Evolutionary conservation across 2,797 vertebrate genomes (phyloP), one percentile per base, ranked within the genome.

Genomic region (Anisognathus igniventris): DNA sequence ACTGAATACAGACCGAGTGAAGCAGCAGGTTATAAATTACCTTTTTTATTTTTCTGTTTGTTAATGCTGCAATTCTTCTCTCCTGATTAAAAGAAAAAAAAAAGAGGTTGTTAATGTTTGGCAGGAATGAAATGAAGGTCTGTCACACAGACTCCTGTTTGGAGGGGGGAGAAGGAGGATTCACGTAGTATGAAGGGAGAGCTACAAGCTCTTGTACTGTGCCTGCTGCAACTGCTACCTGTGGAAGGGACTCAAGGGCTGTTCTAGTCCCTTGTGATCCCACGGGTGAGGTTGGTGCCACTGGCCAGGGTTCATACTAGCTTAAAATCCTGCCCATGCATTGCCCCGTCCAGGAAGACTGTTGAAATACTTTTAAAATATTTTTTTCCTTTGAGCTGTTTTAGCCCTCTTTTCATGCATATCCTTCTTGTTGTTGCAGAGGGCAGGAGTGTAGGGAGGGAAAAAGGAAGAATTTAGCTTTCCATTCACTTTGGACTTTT

Each of bases 21-120:
- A 86, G 68, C 53, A 93, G 79, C 68, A 53, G 78, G 88, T 86
- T 95, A 96, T 92, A 92, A 94, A 93, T 93, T 91, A 91, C 70
- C 75, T 94, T 89, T 85, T 72, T 86, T 90, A 86, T 91, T 95
- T 87, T 93, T 92, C 84, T 94, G 61, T 93, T 96, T 96, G 87
- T 88, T 94, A 93, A 56, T 90, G 35, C 65, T 84, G 83, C 62
- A 40, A 11, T 88, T 88, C 78, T 93, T 54, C 39, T 58, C 45
- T 78, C 40, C n/a, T 24, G 67, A 86, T 88, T 75, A 58, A 75
- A 82, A 85, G 67, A 66, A 54, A 54, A 56, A 77, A 87, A 75
- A 51, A 18, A 61, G 19, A 40, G 16, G 27, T 58, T 68, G 81
- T 93, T 93, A 92, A 90, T 93, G 76, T 96, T 95, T 91, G 88